Conservation (phyloP, 2,797 vertebrate genomes). For the Sebastes nivosus region DNA sequence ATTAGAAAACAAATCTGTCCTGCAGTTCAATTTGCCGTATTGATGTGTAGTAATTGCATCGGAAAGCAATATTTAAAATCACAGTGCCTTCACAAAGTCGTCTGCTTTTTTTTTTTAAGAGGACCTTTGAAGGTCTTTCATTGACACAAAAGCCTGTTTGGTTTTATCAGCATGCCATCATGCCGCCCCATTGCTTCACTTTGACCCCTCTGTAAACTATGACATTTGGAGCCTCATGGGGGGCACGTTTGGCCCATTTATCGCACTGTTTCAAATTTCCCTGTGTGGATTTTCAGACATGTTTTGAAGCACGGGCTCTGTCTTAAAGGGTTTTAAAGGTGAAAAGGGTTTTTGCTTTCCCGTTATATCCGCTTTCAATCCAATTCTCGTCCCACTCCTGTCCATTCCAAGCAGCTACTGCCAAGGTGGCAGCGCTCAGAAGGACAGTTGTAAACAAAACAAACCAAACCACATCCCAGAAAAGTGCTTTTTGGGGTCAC, state of each 20-base stretch:
- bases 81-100: slow-evolving; percentile 45
- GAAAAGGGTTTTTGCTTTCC: slow-evolving; percentile 56
- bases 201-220: slow-evolving; percentile 85
- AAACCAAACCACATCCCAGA: slow-evolving; percentile 69
- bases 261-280: slow-evolving; percentile 81
- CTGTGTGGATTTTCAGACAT: slow-evolving; percentile 76
- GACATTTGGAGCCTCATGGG: slow-evolving; percentile 81
- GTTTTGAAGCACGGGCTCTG: slow-evolving; percentile 65
- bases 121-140: slow-evolving; percentile 82
- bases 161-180: slow-evolving; percentile 80
- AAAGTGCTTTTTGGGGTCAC: slow-evolving; percentile 88
- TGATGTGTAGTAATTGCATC: slow-evolving; percentile 27
- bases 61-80: slow-evolving; percentile 39
- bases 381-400: slow-evolving; percentile 44
- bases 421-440: slow-evolving; percentile 72
- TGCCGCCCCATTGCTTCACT: slow-evolving; percentile 81
- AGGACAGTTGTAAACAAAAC: slow-evolving; percentile 79
- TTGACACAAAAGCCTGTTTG: slow-evolving; percentile 82
- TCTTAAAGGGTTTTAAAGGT: slow-evolving; percentile 76
- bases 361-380: slow-evolving; percentile 56
- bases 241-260: slow-evolving; percentile 80
- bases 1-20: slow-evolving; percentile 51
- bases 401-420: slow-evolving; percentile 60
- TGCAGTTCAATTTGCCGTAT: slow-evolving; percentile 26
- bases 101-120: slow-evolving; percentile 44